Base-by-base conservation (phyloP, 1,140 invertebrate genomes). In the Amphibalanus amphitrite region DNA sequence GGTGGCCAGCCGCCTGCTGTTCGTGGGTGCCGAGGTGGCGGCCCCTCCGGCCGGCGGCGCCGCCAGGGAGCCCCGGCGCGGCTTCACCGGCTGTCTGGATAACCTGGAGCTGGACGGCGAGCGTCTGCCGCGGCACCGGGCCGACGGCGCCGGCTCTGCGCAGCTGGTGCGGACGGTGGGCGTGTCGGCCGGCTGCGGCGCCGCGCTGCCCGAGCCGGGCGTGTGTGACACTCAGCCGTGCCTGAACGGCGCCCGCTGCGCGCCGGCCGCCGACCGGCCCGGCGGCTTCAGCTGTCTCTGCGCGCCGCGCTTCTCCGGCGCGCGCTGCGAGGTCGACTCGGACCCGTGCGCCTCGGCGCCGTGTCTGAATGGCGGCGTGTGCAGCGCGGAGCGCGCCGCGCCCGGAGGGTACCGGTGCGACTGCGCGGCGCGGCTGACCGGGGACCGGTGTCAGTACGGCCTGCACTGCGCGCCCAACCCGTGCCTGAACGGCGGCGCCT, bases 81-180 rank as follows among this genome's bases (percentile, higher is more conserved):
- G 93, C 3, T 95, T 95, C 78, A 82, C 90, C 72, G 94, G 93
- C 0, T 98, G 95, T 77, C 89, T 98, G 85, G 89, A 93, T 71
- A 90, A 95, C 76, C 86, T 97, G 15, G 84, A 87, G 33, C 85
- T 97, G 38, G 88, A 90, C 69, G 85, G 88, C 70, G 83, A 88
- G 0, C 81, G 84, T 0, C 83, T 96, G 26, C 91, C 92, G 0
- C 80, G 95, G 47, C 89, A 92, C 71, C 85, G 85, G 77, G 85
- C 83, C n/a, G 87, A 84, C 26, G 80, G 76, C 73, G 83, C 77
- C 69, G 77, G 77, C 72, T 80, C 82, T 69, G 74, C 73, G n/a
- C 71, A 75, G 29, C 72, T 92, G 0, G 87, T 88, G 78, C 93
- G n/a, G n/a, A n/a, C n/a, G n/a, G n/a, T n/a, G n/a, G n/a, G n/a